These are phyloP conservation scores for Clarias gariepinus DNA, from an alignment of 2,113 vertebrate genomes.

Conservation along the genomic window DNA sequence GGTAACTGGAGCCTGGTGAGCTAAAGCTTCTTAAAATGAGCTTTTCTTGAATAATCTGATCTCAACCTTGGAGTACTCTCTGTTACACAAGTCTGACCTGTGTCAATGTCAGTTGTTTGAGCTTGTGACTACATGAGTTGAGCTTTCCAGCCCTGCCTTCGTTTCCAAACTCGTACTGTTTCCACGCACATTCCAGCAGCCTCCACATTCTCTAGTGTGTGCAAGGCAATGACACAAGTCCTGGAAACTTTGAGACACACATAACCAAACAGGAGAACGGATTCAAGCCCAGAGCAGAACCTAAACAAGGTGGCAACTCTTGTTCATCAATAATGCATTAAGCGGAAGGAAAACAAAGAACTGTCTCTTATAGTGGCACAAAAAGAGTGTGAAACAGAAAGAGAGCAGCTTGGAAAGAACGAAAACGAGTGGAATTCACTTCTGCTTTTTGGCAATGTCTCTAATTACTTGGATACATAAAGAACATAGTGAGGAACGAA, in stretches of 20 bases:
- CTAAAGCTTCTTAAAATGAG: not conserved
- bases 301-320: not conserved
- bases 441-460: not conserved
- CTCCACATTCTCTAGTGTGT: not conserved
- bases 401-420: not conserved
- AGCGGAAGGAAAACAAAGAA: not conserved
- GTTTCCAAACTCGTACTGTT: conserved; percentile 15
- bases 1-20: not conserved
- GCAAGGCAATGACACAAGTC: not conserved
- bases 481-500: not conserved
- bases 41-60: not conserved
- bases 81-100: conserved; percentile 23
- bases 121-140: not conserved
- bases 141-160: not conserved
- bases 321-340: conserved; percentile 47
- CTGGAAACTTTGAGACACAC: not conserved
- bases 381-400: not conserved
- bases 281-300: conserved; percentile 25
- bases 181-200: not conserved
- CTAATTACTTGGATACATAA: not conserved
- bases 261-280: conserved; percentile 35
- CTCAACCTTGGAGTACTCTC: conserved; percentile 5
- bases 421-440: not conserved
- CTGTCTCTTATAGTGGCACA: not conserved
- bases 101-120: conserved; percentile 38